Evolutionary conservation across 2,888 invertebrate species (phyloP).

Genomic region (Apeira syringaria): DNA sequence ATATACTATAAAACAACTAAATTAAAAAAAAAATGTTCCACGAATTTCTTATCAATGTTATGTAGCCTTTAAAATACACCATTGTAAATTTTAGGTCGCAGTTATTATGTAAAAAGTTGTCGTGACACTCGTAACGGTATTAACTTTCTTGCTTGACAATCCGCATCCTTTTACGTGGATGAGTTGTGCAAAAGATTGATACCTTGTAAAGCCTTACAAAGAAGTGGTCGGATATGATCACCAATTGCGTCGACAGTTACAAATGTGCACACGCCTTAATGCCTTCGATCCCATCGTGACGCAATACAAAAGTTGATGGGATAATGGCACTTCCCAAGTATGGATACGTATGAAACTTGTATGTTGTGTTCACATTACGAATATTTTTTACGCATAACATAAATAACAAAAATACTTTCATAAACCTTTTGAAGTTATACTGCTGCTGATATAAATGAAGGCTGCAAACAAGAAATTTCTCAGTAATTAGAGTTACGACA

Average conservation of each 20-base stretch:
- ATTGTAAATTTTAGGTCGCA: slow-evolving; percentile 1
- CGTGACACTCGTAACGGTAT: neutral
- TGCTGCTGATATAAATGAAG: too few species aligned
- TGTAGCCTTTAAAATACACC: too few species aligned
- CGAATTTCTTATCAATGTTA: too few species aligned
- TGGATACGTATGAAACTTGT: too few species aligned
- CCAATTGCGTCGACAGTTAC: slow-evolving; percentile 33
- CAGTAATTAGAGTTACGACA: too few species aligned
- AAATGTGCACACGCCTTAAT: slow-evolving; percentile 26
- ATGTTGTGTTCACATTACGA: too few species aligned
- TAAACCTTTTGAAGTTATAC: too few species aligned
- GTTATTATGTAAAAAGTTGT: slow-evolving; percentile 8
- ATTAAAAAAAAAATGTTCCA: too few species aligned
- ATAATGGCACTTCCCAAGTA: slow-evolving; percentile 8
- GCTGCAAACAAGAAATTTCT: too few species aligned
- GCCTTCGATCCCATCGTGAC: slow-evolving; percentile 7
- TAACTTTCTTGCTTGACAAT: slow-evolving; percentile 8
- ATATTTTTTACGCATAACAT: too few species aligned
- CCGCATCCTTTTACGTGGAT: slow-evolving; percentile 20
- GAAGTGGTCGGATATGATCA: slow-evolving; percentile 29
- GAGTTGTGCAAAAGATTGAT: slow-evolving; percentile 27
- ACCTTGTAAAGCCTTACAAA: slow-evolving; percentile 20
- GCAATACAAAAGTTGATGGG: slow-evolving; percentile 19
- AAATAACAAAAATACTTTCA: too few species aligned
- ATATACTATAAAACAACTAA: too few species aligned